These are phyloP conservation scores for Rhynchotus rufescens DNA, from an alignment of 2,797 vertebrate genomes.

Conservation along the genomic window DNA sequence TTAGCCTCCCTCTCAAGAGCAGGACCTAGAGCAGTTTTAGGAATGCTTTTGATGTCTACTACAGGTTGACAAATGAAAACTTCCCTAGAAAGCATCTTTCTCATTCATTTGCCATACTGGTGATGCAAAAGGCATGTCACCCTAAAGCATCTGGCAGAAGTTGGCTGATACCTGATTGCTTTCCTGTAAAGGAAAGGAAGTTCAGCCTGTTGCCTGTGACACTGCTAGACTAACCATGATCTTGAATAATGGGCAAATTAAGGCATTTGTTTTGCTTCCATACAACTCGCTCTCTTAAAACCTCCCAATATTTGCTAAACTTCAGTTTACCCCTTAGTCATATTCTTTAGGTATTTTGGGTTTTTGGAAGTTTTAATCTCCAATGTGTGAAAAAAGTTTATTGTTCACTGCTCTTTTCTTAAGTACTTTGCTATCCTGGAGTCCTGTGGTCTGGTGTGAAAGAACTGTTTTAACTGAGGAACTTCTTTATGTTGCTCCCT, in stretches of 20 bases:
- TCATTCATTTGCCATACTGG: accelerated
- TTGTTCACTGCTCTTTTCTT: not conserved
- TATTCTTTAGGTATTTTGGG: not conserved
- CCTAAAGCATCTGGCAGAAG: not conserved
- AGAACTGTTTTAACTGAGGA: not conserved
- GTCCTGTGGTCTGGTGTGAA: not conserved
- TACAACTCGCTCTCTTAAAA: not conserved
- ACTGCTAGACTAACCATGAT: not conserved
- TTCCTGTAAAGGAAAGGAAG: not conserved
- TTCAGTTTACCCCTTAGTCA: not conserved
- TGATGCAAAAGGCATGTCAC: not conserved
- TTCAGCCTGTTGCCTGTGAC: not conserved
- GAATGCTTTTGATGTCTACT: not conserved
- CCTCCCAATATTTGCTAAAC: not conserved
- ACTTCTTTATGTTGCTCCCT: not conserved
- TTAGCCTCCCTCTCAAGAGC: not conserved
- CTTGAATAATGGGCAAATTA: not conserved
- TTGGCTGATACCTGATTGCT: not conserved
- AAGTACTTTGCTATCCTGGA: not conserved
- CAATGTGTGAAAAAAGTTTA: not conserved
- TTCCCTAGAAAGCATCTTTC: not conserved
- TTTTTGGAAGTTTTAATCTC: not conserved
- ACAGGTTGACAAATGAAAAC: not conserved
- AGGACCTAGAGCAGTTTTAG: not conserved
- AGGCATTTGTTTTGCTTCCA: not conserved